These are phyloP conservation scores for Sciaenops ocellatus DNA, from an alignment of 2,797 vertebrate species.

Conservation along the genomic window DNA sequence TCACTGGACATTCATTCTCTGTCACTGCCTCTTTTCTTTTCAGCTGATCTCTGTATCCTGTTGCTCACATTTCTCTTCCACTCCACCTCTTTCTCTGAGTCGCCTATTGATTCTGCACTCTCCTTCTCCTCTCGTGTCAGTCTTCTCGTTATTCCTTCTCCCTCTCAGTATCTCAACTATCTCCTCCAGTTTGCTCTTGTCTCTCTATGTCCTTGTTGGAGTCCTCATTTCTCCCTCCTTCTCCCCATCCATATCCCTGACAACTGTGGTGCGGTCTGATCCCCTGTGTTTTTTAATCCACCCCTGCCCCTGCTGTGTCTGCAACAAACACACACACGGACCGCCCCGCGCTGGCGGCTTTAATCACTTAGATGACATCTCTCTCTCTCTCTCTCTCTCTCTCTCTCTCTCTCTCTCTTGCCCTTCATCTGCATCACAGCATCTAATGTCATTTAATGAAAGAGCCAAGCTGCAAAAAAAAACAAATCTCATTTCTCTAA, in stretches of 20 bases:
- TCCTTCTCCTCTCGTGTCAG: conserved; percentile 11
- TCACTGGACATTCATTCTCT: conserved; percentile 8
- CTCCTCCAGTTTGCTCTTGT: not conserved
- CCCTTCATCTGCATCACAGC: conserved; percentile 58
- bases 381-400: conserved; percentile 37
- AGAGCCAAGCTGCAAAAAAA: conserved; percentile 22
- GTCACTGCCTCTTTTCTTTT: conserved; percentile 12
- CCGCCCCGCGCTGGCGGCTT: conserved; percentile 50
- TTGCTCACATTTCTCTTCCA: conserved; percentile 13
- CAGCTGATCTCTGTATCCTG: conserved; percentile 15
- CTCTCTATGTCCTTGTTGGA: not conserved
- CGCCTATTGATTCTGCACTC: conserved; percentile 22
- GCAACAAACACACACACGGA: conserved; percentile 32
- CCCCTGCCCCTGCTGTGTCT: conserved; percentile 50
- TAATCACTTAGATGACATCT: conserved; percentile 74
- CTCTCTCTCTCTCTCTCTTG: conserved; percentile 19
- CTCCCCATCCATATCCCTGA: conserved; percentile 32
- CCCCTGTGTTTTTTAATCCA: conserved; percentile 59
- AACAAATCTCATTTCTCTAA: conserved; percentile 44
- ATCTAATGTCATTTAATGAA: conserved; percentile 48
- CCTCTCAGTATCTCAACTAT: not conserved
- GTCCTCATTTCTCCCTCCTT: not conserved
- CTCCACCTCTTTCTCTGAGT: conserved; percentile 34
- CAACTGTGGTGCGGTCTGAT: conserved; percentile 32
- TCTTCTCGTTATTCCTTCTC: conserved; percentile 28